Percentiles rank a stretch among this genome's conserved stretches.
Evolutionary conservation across 2,797 vertebrate genomes (phyloP).

Genomic region (Cyclura pinguis): DNA sequence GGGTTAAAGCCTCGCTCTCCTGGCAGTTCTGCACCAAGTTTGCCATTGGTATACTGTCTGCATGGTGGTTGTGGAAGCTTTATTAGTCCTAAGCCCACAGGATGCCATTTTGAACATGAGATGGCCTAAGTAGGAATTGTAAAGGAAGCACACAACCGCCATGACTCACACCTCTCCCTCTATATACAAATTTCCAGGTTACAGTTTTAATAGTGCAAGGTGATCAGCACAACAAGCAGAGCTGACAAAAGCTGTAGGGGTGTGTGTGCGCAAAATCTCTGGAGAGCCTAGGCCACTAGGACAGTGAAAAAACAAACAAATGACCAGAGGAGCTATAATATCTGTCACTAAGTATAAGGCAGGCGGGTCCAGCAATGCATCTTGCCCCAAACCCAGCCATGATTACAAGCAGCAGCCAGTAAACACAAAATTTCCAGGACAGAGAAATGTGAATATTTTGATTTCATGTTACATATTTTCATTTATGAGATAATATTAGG

Average conservation of each 20-base stretch:
- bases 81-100: background rate
- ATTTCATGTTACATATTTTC: background rate
- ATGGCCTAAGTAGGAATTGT: background rate
- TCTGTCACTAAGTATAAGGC: no score
- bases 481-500: background rate
- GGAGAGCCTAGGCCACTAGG: no score
- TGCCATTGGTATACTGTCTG: background rate
- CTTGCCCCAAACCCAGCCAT: no score
- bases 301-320: no score
- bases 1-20: no score
- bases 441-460: background rate
- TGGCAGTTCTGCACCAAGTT: background rate
- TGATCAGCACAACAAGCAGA: background rate
- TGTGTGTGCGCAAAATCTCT: no score
- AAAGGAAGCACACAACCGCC: background rate
- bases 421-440: background rate
- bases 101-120: background rate
- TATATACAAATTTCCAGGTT: background rate
- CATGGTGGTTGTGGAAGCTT: background rate
- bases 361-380: no score
- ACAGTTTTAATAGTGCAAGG: no score
- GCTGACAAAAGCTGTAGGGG: no score
- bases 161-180: background rate
- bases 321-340: no score
- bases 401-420: background rate